Percentiles rank a stretch among this genome's conserved stretches.
Evolutionary conservation across 2,113 vertebrate genomes (phyloP).

Genomic region (Rissa tridactyla): DNA sequence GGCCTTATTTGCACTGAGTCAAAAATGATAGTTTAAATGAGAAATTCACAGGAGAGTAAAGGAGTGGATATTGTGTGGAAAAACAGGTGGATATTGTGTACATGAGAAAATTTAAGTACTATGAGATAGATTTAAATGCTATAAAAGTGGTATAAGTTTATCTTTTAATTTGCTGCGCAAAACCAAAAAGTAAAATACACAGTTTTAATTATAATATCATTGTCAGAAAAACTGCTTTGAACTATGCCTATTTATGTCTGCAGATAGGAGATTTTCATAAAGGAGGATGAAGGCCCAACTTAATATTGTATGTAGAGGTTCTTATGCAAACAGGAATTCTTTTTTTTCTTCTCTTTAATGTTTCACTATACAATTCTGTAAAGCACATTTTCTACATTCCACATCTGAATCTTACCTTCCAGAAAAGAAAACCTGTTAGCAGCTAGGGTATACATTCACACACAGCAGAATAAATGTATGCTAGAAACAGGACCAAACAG

Average conservation of each 20-base stretch:
- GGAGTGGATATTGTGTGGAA: background rate
- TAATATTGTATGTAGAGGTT: background rate
- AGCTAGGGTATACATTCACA: background rate
- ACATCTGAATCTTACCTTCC: background rate
- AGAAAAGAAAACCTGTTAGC: background rate
- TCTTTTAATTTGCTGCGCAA: background rate
- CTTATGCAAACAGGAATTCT: background rate
- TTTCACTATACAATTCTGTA: background rate
- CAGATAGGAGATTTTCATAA: background rate
- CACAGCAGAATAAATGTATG: background rate
- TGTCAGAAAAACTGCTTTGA: background rate
- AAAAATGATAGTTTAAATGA: background rate
- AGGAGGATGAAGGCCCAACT: background rate
- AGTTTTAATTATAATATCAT: background rate
- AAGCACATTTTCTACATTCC: background rate
- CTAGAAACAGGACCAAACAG: background rate
- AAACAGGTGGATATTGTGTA: background rate
- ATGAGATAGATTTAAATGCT: background rate
- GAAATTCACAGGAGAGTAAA: background rate
- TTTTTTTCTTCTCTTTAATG: background rate
- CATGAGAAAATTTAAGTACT: background rate
- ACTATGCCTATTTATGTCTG: background rate
- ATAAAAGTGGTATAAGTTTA: background rate
- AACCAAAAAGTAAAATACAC: background rate
- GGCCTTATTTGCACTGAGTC: background rate